Conservation (phyloP, 1,140 invertebrate genomes). For the Nylanderia fulva region DNA sequence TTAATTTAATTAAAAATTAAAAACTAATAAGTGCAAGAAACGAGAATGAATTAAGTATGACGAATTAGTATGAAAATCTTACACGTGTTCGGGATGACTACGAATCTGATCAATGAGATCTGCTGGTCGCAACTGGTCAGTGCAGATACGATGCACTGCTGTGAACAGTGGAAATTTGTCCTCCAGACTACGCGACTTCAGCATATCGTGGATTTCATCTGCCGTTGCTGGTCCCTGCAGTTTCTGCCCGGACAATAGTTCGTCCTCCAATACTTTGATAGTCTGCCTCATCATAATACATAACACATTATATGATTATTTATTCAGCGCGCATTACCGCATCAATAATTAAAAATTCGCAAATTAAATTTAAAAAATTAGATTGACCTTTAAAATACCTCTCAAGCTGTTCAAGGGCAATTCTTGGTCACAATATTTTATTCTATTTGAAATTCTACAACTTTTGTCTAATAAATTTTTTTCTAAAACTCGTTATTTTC, state of each 20-base stretch:
- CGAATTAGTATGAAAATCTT: constrained; percentile 76
- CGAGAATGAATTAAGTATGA: not conserved
- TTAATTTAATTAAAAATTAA: not conserved
- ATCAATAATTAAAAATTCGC: not conserved
- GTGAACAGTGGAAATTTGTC: constrained; percentile 93
- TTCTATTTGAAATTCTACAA: too few species aligned
- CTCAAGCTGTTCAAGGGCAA: too few species aligned
- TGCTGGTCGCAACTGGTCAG: constrained; percentile 87
- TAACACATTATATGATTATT: not conserved
- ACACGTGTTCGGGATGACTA: constrained; percentile 91
- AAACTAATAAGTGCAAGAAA: not conserved
- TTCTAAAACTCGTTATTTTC: too few species aligned
- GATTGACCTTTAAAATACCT: too few species aligned
- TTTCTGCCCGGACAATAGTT: constrained; percentile 94
- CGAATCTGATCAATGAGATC: constrained; percentile 91
- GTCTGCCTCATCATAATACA: constrained; percentile 85
- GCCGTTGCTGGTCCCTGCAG: constrained; percentile 95
- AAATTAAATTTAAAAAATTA: too few species aligned
- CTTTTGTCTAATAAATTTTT: too few species aligned
- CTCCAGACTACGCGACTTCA: constrained; percentile 88
- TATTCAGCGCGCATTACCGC: not conserved
- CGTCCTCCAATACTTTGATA: constrained; percentile 91
- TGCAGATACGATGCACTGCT: constrained; percentile 91
- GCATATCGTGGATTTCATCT: constrained; percentile 91
- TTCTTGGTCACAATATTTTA: too few species aligned